Conservation (phyloP, 2,888 invertebrate genomes). For the Ommatoiulus sabulosus region DNA sequence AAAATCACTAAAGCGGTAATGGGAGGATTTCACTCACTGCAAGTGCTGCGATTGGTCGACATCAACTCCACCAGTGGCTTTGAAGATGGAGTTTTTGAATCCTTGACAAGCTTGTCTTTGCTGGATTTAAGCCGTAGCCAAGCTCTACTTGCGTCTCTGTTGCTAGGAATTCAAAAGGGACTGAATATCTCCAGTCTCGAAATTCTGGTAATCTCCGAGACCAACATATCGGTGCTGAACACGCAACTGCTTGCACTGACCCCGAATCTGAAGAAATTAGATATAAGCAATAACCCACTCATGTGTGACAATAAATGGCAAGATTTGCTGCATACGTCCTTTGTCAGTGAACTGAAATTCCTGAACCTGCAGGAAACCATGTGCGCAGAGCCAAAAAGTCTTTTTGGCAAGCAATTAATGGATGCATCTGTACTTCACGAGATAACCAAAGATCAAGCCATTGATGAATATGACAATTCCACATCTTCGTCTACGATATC, state of each 20-base stretch:
- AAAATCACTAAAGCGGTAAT: neutral
- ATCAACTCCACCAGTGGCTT: constrained; percentile 38
- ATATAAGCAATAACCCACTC: constrained; percentile 42
- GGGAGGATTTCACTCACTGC: neutral
- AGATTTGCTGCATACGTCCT: neutral
- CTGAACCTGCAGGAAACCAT: neutral
- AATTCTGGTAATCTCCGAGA: neutral
- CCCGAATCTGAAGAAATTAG: constrained; percentile 43
- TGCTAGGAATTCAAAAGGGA: neutral
- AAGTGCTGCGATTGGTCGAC: constrained; percentile 27
- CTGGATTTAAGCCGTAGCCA: constrained; percentile 6
- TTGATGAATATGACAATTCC: neutral
- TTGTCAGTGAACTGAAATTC: neutral
- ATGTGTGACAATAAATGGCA: constrained; percentile 17
- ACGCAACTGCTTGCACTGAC: neutral
- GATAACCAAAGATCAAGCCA: neutral
- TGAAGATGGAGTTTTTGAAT: constrained; percentile 16
- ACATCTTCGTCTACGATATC: neutral
- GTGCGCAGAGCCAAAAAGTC: neutral
- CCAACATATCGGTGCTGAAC: constrained; percentile 17
- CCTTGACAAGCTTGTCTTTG: neutral
- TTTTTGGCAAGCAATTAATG: neutral
- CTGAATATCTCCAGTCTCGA: neutral
- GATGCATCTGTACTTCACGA: neutral
- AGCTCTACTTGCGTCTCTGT: neutral